Conservation (phyloP, 2,797 vertebrate species). For the Orientallactaga sibirica region DNA sequence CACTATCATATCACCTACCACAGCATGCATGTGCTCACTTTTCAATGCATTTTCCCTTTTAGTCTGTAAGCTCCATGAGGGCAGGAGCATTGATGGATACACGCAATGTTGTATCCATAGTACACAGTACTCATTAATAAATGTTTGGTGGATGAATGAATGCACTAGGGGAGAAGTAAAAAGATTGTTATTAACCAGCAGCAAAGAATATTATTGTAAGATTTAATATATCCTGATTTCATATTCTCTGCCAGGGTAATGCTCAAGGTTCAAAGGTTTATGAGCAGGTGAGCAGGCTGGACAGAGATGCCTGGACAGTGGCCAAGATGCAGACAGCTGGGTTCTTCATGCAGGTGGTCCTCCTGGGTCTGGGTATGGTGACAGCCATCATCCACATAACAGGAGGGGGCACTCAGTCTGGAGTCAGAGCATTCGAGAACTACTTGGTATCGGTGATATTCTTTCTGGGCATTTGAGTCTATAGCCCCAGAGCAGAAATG, state of each 20-base stretch:
- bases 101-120: background rate
- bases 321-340: background rate
- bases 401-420: background rate
- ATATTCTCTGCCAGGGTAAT: background rate
- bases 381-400: background rate
- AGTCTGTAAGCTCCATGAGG: background rate
- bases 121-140: background rate
- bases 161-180: background rate
- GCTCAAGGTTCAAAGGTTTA: background rate
- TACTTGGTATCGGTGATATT: background rate
- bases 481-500: constrained; percentile 1
- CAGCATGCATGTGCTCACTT: background rate
- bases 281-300: background rate
- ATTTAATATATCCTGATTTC: background rate
- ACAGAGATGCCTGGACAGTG: background rate
- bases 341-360: background rate
- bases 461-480: constrained; percentile 18
- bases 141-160: background rate
- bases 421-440: background rate
- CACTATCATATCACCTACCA: background rate
- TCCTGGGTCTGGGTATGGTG: background rate
- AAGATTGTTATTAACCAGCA: background rate
- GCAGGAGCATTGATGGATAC: background rate
- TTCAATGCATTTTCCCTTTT: constrained; percentile 7
- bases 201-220: background rate